Evolutionary conservation across 2,797 vertebrate genomes (phyloP).

Genomic region (Danio jaintianensis): DNA sequence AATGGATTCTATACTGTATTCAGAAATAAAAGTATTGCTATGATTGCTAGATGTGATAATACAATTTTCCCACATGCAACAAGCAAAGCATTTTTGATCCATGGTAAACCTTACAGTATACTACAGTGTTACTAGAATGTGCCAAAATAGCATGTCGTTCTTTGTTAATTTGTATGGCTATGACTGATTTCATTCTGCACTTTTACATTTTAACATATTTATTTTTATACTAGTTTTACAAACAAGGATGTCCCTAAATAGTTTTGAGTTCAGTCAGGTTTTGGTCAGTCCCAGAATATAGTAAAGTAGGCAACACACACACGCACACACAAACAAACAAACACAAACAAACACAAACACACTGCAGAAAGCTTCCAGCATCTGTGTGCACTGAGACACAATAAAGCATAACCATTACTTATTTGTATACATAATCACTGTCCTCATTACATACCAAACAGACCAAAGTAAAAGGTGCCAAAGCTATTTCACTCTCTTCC

Average conservation of each 20-base stretch:
- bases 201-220: background rate
- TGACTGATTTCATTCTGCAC: no score
- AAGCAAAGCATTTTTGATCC: background rate
- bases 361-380: background rate
- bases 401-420: slow-evolving; percentile 1
- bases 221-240: background rate
- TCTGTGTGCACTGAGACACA: background rate
- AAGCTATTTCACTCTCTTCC: slow-evolving; percentile 34
- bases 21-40: background rate
- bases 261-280: background rate
- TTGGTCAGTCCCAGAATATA: background rate
- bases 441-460: slow-evolving; percentile 22
- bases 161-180: background rate
- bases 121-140: background rate
- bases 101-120: background rate
- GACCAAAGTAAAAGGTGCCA: background rate
- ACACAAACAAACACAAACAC: slow-evolving; percentile 3
- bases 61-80: background rate
- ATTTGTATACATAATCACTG: background rate
- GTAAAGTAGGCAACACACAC: background rate
- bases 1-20: background rate
- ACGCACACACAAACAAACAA: background rate
- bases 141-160: background rate
- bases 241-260: background rate
- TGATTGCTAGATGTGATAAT: background rate